A percentile compares a stretch with the other conserved stretches of the same genome.
phyloP scores from a whole-genome alignment of 2,888 invertebrate species.

The Lithodes maja region DNA sequence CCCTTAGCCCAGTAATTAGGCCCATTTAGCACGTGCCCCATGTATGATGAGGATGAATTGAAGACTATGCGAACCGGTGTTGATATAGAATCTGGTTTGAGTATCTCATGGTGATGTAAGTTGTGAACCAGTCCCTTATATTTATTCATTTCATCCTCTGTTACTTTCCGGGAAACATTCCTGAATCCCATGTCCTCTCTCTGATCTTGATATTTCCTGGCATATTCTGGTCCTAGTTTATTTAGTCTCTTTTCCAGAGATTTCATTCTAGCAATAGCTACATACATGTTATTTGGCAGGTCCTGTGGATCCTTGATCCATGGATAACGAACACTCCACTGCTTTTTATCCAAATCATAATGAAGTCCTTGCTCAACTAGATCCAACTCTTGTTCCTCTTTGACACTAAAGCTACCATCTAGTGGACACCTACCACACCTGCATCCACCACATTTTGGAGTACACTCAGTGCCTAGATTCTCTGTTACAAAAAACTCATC shows the following conservation, averaged over 20 bases:
- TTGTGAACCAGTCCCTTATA: constrained; percentile 37
- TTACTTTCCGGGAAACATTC: constrained; percentile 24
- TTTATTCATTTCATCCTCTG: neutral
- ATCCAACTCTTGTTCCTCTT: constrained; percentile 26
- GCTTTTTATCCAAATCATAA: neutral
- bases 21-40: constrained; percentile 17
- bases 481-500: constrained; percentile 10
- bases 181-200: constrained; percentile 33
- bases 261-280: constrained; percentile 19
- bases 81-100: constrained; percentile 30
- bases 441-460: constrained; percentile 23
- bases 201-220: constrained; percentile 9
- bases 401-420: constrained; percentile 6
- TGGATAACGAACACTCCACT: constrained; percentile 6
- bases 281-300: constrained; percentile 21
- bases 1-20: constrained; percentile 32
- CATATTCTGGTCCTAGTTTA: constrained; percentile 26
- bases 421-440: constrained; percentile 38
- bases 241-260: constrained; percentile 2
- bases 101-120: constrained; percentile 30
- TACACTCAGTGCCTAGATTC: constrained; percentile 16
- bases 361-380: constrained; percentile 22
- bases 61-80: constrained; percentile 36
- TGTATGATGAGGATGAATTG: constrained; percentile 28
- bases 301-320: constrained; percentile 32